A percentile compares a stretch with the other conserved stretches of the same genome.
These are phyloP conservation scores for Mergus octosetaceus DNA, from an alignment of 2,797 vertebrate genomes.

Conservation along the genomic window DNA sequence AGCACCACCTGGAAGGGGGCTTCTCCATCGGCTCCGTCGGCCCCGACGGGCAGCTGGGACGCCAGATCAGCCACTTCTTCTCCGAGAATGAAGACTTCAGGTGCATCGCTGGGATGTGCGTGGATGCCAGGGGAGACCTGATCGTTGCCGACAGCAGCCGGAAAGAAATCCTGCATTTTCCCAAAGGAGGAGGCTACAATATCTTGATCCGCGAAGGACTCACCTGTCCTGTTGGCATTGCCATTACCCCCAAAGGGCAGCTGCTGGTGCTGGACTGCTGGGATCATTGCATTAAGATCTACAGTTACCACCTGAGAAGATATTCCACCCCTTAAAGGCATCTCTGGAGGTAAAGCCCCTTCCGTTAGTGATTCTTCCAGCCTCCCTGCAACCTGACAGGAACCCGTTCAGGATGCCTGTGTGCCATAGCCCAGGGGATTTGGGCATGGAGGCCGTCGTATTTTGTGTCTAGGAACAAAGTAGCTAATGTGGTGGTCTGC, in stretches of 20 bases:
- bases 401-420: not conserved
- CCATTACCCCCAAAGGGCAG: constrained; percentile 95
- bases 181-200: constrained; percentile 93
- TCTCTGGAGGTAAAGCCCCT: not conserved
- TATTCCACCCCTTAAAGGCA: constrained; percentile 79
- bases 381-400: rapidly evolving
- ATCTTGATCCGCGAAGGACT: constrained; percentile 92
- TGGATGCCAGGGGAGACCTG: constrained; percentile 91
- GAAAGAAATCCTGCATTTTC: constrained; percentile 95
- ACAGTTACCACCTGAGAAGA: constrained; percentile 91
- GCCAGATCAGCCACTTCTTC: constrained; percentile 97
- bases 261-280: constrained; percentile 95
- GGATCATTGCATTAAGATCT: constrained; percentile 99
- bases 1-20: constrained; percentile 94
- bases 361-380: not conserved
- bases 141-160: constrained; percentile 95
- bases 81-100: constrained; percentile 95
- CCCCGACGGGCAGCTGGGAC: constrained; percentile 89
- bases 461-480: constrained; percentile 62
- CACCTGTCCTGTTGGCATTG: constrained; percentile 92
- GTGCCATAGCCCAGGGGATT: constrained; percentile 14
- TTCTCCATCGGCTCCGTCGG: constrained; percentile 95
- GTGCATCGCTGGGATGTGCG: constrained; percentile 98
- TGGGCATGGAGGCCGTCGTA: not conserved
- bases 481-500: constrained; percentile 6